A percentile compares a stretch with the other conserved stretches of the same genome.
phyloP scores from a whole-genome alignment of 2,113 vertebrate genomes.

The Falco punctatus region DNA sequence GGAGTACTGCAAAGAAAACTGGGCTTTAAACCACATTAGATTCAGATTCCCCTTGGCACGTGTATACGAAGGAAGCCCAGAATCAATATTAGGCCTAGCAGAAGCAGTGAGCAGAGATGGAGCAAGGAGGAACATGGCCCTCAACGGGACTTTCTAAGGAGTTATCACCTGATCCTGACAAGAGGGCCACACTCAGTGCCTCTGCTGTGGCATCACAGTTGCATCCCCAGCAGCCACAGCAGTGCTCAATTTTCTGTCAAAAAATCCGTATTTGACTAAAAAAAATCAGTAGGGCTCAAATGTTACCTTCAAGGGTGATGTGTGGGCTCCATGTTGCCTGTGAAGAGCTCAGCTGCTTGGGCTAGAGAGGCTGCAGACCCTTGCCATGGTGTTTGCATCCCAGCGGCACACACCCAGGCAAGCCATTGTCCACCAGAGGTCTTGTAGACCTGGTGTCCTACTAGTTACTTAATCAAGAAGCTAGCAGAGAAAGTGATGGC shows the following conservation, averaged over 20 bases:
- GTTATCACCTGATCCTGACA: neutral
- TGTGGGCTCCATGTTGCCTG: neutral
- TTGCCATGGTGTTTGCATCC: no score
- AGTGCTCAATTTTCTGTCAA: neutral
- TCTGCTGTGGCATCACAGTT: fast-evolving
- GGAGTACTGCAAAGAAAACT: neutral
- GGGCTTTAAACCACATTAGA: neutral
- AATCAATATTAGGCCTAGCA: neutral
- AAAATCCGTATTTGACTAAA: neutral
- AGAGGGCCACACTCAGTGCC: neutral
- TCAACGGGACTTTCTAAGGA: neutral
- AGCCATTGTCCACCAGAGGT: neutral
- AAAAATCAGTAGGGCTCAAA: neutral
- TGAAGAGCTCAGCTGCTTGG: neutral
- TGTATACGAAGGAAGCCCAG: neutral
- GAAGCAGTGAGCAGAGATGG: neutral
- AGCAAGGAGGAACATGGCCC: neutral
- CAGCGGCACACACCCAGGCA: neutral
- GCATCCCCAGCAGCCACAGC: neutral
- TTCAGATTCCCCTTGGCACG: neutral
- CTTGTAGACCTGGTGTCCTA: neutral
- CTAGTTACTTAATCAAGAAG: neutral
- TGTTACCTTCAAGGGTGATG: neutral
- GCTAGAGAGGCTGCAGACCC: neutral
- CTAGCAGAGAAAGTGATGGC: neutral